These are phyloP conservation scores for Tauraco erythrolophus DNA, from an alignment of 2,113 vertebrate genomes.

Conservation along the genomic window DNA sequence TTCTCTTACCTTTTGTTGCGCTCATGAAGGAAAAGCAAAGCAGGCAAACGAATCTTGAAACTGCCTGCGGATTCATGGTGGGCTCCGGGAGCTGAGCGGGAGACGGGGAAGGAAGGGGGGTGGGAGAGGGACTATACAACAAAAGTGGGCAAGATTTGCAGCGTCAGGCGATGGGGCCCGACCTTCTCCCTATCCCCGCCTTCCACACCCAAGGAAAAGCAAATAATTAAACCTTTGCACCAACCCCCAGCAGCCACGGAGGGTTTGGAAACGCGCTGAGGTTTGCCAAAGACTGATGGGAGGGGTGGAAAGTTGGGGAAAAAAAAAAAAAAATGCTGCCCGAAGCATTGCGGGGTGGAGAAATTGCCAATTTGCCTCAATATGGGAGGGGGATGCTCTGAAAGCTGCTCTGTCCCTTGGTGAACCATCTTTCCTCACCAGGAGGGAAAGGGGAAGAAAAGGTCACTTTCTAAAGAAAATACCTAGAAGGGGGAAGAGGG, in stretches of 20 bases:
- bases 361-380: background rate
- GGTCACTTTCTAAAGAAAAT: background rate
- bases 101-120: background rate
- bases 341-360: background rate
- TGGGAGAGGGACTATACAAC: background rate
- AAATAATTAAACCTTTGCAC: constrained; percentile 61
- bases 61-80: background rate
- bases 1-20: constrained; percentile 47
- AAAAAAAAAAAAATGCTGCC: background rate
- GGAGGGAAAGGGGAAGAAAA: background rate
- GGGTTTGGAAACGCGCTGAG: constrained; percentile 10
- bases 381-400: background rate
- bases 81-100: background rate
- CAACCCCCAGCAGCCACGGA: background rate
- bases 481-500: background rate
- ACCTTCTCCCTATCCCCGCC: background rate
- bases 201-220: background rate
- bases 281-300: background rate
- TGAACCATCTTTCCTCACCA: background rate
- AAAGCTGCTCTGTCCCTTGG: background rate
- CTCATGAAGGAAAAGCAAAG: background rate
- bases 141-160: background rate
- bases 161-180: background rate
- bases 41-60: background rate
- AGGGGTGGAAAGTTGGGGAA: background rate